Conservation (phyloP, 2,797 vertebrate genomes). For the Synaphobranchus kaupii region DNA sequence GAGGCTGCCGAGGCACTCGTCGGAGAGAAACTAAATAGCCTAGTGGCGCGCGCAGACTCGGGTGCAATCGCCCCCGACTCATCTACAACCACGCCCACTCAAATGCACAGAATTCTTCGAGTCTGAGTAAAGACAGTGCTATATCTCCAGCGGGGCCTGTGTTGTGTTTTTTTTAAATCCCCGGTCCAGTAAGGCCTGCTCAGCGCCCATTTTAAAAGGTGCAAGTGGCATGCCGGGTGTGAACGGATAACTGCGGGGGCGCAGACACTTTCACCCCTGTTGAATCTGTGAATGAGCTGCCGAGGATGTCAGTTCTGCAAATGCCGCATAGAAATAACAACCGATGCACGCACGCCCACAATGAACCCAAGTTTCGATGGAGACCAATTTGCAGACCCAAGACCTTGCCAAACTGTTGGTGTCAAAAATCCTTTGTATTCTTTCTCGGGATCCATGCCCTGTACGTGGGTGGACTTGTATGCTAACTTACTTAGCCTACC, state of each 20-base stretch:
- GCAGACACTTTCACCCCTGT: not conserved
- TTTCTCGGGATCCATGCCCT: not conserved
- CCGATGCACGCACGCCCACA: not conserved
- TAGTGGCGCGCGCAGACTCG: not conserved
- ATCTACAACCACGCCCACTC: slow-evolving; percentile 68
- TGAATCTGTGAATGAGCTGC: not conserved
- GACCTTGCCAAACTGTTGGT: not conserved
- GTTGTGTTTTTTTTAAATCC: not conserved
- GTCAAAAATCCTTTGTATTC: not conserved
- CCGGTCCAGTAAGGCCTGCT: not conserved
- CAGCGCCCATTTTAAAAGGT: not conserved
- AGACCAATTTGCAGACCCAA: not conserved
- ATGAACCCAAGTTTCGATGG: not conserved
- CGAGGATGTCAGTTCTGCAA: not conserved
- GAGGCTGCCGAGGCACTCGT: too few relatives aligned
- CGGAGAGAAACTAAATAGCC: too few relatives aligned
- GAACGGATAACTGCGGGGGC: not conserved
- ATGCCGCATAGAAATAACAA: not conserved
- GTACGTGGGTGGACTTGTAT: not conserved
- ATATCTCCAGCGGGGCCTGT: not conserved
- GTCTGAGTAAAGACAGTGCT: slow-evolving; percentile 60
- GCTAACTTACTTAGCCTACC: not conserved
- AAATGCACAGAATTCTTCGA: slow-evolving; percentile 71
- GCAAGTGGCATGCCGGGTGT: not conserved
- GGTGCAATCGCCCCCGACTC: not conserved